phyloP scores from a whole-genome alignment of 2,113 vertebrate species.

The Fukomys damarensis region DNA sequence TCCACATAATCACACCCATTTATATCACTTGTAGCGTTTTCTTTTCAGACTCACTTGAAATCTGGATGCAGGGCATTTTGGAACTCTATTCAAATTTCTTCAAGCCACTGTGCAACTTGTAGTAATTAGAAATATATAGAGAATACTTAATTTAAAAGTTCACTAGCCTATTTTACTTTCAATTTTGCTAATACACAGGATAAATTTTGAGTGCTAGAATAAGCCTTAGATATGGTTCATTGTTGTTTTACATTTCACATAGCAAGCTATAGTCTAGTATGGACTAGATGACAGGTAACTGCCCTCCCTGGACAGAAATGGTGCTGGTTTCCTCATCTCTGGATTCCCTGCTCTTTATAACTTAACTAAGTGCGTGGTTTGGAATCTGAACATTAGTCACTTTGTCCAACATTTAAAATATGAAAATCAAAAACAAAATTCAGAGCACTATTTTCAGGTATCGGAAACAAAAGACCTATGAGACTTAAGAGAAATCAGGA shows the following conservation, averaged over 20 bases:
- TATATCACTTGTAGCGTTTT: background rate
- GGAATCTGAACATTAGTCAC: background rate
- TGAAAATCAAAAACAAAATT: background rate
- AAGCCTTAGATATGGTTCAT: background rate
- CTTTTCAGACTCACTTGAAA: background rate
- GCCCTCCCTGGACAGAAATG: background rate
- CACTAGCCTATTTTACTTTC: background rate
- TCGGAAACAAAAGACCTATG: background rate
- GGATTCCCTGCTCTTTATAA: background rate
- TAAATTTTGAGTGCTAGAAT: background rate
- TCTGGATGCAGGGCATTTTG: background rate
- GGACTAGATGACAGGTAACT: background rate
- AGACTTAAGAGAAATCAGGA: background rate
- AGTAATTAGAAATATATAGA: background rate
- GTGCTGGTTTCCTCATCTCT: background rate
- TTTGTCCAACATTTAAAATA: background rate
- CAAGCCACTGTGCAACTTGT: background rate
- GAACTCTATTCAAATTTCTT: background rate
- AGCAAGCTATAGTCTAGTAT: background rate
- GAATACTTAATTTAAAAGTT: background rate
- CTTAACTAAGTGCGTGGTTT: background rate
- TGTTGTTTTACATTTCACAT: background rate
- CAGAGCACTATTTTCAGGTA: background rate
- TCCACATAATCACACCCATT: background rate
- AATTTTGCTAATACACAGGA: background rate